phyloP scores from a whole-genome alignment of 2,113 vertebrate genomes.

The Serinus canaria region DNA sequence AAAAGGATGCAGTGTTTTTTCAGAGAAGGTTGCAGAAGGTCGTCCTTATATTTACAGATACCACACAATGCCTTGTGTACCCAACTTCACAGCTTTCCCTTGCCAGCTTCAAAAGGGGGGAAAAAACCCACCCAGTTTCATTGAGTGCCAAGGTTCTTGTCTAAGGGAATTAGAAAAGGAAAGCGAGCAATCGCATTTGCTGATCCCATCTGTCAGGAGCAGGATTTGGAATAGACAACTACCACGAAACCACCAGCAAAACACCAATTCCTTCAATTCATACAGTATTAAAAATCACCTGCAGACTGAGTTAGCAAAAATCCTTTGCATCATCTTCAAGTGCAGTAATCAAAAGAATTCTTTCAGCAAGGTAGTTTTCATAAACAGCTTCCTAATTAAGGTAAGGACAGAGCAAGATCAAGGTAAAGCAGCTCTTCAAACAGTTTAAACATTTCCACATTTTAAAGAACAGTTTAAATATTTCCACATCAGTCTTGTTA shows the following conservation, averaged over 20 bases:
- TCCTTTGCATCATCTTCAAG: neutral
- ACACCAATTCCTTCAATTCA: neutral
- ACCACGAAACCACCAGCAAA: neutral
- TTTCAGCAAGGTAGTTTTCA: neutral
- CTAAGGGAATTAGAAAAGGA: conserved; percentile 4
- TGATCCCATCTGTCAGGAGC: conserved; percentile 1
- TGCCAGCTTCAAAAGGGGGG: conserved; percentile 16
- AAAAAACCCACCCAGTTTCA: neutral
- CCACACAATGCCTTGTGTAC: conserved; percentile 20
- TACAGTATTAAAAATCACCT: neutral
- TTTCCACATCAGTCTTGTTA: neutral
- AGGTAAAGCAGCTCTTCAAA: neutral
- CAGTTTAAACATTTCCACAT: neutral
- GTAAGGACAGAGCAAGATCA: neutral
- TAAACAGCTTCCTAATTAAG: neutral
- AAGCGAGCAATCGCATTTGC: neutral
- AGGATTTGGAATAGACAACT: neutral
- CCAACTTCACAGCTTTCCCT: conserved; percentile 6
- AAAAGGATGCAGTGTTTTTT: conserved; percentile 52
- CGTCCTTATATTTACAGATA: conserved; percentile 53
- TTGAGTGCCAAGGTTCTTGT: conserved; percentile 25
- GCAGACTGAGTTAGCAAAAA: neutral
- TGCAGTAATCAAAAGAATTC: neutral
- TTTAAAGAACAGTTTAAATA: neutral
- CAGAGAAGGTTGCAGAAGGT: conserved; percentile 49